Evolutionary conservation across 2,888 invertebrate genomes (phyloP).

Genomic region (Cephalotes varians): DNA sequence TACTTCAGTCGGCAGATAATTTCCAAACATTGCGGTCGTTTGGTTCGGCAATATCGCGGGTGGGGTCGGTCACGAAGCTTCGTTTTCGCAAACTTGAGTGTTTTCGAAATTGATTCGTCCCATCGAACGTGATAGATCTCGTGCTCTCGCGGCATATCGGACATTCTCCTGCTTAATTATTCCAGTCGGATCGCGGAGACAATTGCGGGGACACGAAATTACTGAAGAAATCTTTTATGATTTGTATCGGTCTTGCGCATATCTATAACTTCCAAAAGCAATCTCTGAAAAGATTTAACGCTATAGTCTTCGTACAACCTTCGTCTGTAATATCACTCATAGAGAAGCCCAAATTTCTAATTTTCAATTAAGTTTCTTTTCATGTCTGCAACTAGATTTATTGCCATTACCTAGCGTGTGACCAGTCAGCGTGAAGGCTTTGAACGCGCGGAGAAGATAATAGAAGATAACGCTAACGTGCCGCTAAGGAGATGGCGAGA

Average conservation of each 20-base stretch:
- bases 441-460: background rate
- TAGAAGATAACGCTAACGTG: conserved; percentile 50
- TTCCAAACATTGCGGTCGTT: conserved; percentile 79
- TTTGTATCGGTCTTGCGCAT: background rate
- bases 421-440: conserved; percentile 8
- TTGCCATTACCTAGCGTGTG: background rate
- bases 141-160: conserved; percentile 3
- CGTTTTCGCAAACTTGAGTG: conserved; percentile 69
- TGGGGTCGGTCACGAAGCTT: conserved; percentile 82
- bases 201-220: conserved; percentile 42
- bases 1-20: conserved; percentile 74
- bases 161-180: conserved; percentile 52
- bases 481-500: conserved; percentile 56
- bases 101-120: conserved; percentile 73
- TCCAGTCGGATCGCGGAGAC: conserved; percentile 38
- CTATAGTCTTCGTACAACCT: background rate
- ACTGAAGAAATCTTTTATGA: conserved; percentile 23
- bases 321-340: background rate
- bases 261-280: background rate
- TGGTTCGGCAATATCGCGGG: conserved; percentile 81
- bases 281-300: background rate
- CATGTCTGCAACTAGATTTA: background rate
- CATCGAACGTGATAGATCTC: conserved; percentile 62
- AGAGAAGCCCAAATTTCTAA: background rate
- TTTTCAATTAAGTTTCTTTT: background rate